Evolutionary conservation across 2,797 vertebrate species (phyloP).

Genomic region (Ataeniobius toweri): DNA sequence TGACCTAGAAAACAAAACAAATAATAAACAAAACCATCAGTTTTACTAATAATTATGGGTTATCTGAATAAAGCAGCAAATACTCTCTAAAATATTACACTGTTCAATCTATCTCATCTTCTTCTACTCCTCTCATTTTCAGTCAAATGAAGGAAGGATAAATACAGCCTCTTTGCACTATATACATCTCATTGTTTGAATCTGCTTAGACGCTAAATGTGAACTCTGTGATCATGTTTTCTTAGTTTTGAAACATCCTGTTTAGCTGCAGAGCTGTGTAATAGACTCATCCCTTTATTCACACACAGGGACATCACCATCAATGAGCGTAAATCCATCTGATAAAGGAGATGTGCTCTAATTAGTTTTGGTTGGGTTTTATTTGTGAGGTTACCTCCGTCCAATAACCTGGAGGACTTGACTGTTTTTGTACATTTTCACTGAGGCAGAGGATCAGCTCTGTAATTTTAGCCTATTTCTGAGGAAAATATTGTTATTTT

Average conservation of each 20-base stretch:
- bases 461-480: too few relatives aligned
- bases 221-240: too few relatives aligned
- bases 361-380: neutral
- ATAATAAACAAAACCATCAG: neutral
- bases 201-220: too few relatives aligned
- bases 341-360: neutral
- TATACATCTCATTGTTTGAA: too few relatives aligned
- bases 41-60: neutral
- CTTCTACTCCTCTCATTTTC: neutral
- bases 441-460: neutral
- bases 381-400: too few relatives aligned
- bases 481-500: too few relatives aligned
- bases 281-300: too few relatives aligned
- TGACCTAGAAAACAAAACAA: constrained; percentile 75
- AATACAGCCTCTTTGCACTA: too few relatives aligned
- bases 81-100: neutral
- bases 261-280: too few relatives aligned
- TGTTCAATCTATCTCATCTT: neutral
- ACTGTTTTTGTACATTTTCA: neutral
- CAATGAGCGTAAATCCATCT: neutral
- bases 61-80: neutral
- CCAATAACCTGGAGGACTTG: neutral
- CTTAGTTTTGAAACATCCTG: neutral
- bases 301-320: too few relatives aligned
- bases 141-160: neutral